Base-by-base conservation (phyloP, 2,797 vertebrate species). In the Acipenser ruthenus region DNA sequence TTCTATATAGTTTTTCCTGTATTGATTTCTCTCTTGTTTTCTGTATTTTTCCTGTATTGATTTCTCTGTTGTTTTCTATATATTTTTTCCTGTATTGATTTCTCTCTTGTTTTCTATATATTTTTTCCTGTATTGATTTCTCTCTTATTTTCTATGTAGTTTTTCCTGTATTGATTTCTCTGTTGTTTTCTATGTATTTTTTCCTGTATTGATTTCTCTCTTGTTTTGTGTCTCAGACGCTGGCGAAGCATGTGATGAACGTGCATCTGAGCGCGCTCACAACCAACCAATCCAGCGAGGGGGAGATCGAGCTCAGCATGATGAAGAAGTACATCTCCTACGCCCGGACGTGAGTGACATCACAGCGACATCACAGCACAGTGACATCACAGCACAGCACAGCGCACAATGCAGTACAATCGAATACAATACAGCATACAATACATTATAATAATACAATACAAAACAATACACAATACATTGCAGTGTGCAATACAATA, bases 181-280 rank as follows among this genome's bases (percentile, higher is more conserved):
- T 23, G 23, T 23, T 1, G 1, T 23, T 1, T 23, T 23, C 23
- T 23, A 3, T 23, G 23, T 23, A 3, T 23, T n/a, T n/a, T 23
- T 23, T 23, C 23, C 8, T 49, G 18, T 50, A 5, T 15, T 10
- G 7, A 23, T 23, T 23, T 51, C 62, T 61, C 47, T 18, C 8
- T 7, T 10, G 1, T 49, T 66, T 8, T 67, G n/a, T 61, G 18
- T 47, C 60, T 6, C 64, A 99, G 97, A 97, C 86, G 0, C 77
- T 99, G 87, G 96, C 96, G 67, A 96, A 93, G 11, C 96, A 99
- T 0, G 95, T 99, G 77, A 97, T 99, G 94, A 94, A 96, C 1
- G 89, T 99, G 63, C 96, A 99, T 0, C 86, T 99, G 73, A 97
- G 95, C 0, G 96, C 97, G 4, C 88, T 89, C 73, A 98, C 89